Percentiles rank a stretch among this genome's conserved stretches.
Evolutionary conservation across 2,888 invertebrate species (phyloP).

Genomic region (Caenorhabditis sp.): DNA sequence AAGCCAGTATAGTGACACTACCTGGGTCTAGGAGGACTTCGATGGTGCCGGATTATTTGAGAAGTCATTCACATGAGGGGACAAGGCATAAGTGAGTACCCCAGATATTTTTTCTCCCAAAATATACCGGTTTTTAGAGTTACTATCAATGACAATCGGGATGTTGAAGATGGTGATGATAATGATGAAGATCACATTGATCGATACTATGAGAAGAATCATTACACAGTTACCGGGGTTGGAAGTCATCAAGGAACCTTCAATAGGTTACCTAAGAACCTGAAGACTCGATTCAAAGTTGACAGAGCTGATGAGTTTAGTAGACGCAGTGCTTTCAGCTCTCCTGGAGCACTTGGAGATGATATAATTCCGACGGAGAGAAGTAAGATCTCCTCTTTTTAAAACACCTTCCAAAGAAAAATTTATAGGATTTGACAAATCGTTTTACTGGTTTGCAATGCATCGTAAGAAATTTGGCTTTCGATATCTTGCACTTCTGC

Average conservation of each 20-base stretch:
- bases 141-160: constrained; percentile 2
- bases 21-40: constrained; percentile 11
- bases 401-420: too few relatives aligned
- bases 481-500: constrained; percentile 43
- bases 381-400: too few relatives aligned
- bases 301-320: constrained; percentile 11
- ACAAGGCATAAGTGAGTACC: neutral
- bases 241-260: constrained; percentile 9
- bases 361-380: constrained; percentile 20
- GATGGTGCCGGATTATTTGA: neutral
- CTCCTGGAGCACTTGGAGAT: constrained; percentile 34
- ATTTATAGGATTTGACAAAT: constrained; percentile 46
- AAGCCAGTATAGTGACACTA: constrained; percentile 8
- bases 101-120: too few relatives aligned
- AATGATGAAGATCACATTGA: constrained; percentile 1
- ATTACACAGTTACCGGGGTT: constrained; percentile 29
- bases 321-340: constrained; percentile 3
- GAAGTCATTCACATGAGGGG: neutral
- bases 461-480: constrained; percentile 48
- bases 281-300: constrained; percentile 23
- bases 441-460: constrained; percentile 53
- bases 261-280: constrained; percentile 10
- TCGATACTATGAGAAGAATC: constrained; percentile 14
- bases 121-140: constrained; percentile 20
- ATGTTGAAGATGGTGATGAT: neutral